Conservation (phyloP, 2,797 vertebrate species). For the Megalops cyprinoides region DNA sequence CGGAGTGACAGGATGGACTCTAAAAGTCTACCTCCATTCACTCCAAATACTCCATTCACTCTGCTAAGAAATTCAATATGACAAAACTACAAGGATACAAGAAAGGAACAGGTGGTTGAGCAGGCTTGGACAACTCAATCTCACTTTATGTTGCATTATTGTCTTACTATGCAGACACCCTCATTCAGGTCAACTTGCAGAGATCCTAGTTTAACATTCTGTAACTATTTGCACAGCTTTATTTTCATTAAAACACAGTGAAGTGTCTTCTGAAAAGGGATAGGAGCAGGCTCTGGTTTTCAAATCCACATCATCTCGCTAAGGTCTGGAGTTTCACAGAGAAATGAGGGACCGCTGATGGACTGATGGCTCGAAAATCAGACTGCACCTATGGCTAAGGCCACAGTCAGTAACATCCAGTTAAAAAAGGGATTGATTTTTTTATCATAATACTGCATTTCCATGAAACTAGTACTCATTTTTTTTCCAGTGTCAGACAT, state of each 20-base stretch:
- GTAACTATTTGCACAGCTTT: not conserved
- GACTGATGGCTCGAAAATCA: too few relatives aligned
- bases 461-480: not conserved
- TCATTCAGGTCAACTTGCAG: constrained; percentile 1
- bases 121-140: not conserved
- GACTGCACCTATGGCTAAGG: not conserved
- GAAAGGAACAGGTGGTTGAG: not conserved
- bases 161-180: not conserved
- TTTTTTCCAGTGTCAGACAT: not conserved
- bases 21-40: not conserved
- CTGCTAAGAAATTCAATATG: not conserved
- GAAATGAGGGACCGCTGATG: not conserved
- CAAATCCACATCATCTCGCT: too few relatives aligned
- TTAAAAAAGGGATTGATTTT: not conserved
- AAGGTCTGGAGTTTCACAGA: not conserved
- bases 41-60: not conserved
- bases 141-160: not conserved
- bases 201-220: not conserved
- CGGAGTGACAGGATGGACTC: not conserved
- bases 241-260: not conserved
- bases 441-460: not conserved
- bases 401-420: not conserved
- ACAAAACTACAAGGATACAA: not conserved
- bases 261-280: too few relatives aligned
- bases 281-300: too few relatives aligned